Base-by-base conservation (phyloP, 2,797 vertebrate genomes). In the Sebastes melanostomus region DNA sequence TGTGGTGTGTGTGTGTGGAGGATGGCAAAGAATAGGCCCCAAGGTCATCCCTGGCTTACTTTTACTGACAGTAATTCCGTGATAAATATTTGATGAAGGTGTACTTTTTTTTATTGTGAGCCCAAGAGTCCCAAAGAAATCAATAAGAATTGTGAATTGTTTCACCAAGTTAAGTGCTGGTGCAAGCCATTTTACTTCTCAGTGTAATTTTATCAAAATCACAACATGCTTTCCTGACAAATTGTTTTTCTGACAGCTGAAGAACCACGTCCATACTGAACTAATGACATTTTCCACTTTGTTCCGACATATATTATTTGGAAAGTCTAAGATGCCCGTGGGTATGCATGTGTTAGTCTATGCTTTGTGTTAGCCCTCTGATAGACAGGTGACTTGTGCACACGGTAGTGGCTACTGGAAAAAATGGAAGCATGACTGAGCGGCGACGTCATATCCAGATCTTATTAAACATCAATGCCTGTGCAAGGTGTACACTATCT, bases 51-150 rank as follows among this genome's bases (percentile, higher is more conserved):
- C 71, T 16, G 32, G 75, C 74, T 84, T 75, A 70, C 80, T 89
- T 87, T 86, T 78, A 73, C 70, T 77, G 59, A 90, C 82, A 88
- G 81, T 81, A 83, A 87, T 89, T 89, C 66, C 75, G 67, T 71
- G 78, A 85, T 88, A 87, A 88, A 87, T 84, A 87, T 88, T 91
- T 91, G 85, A 93, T 89, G 61, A 89, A 86, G 85, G 85, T 77
- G 72, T 82, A 56, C 38, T 73, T 86, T 87, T 86, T 86, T 89
- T 72, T 76, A 77, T 75, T 67, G 69, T 52, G 59, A 81, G 81
- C 34, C 32, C 69, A 66, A 29, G 80, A 74, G 74, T 86, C 72
- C 71, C 34, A 79, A 59, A 91, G 77, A 85, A 91, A 92, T 93
- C 75, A 84, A 67, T 30, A 61, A 65, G 72, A 81, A 83, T 85